A percentile compares a stretch with the other conserved stretches of the same genome.
Evolutionary conservation across 1,140 invertebrate species (phyloP).

Genomic region (Atta colombica): DNA sequence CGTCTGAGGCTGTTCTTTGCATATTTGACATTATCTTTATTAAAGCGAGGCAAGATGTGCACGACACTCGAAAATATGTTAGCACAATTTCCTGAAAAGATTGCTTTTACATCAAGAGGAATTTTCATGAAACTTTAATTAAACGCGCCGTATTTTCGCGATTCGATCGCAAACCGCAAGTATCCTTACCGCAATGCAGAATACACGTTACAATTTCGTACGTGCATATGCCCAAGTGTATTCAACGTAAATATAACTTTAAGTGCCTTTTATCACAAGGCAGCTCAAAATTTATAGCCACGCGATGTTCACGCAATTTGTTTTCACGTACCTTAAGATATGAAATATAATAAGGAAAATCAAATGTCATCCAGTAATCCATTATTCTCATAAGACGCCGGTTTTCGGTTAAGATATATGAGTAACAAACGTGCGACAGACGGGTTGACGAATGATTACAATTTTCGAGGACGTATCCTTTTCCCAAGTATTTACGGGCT

Average conservation of each 20-base stretch:
- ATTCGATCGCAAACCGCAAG: conserved; percentile 24
- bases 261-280: conserved; percentile 17
- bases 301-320: neutral
- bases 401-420: neutral
- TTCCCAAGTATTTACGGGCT: neutral
- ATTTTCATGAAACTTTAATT: conserved; percentile 3
- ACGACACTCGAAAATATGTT: neutral
- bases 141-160: neutral
- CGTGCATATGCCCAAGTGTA: neutral
- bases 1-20: neutral
- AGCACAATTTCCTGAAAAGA: neutral
- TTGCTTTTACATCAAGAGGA: neutral
- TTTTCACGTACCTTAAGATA: neutral
- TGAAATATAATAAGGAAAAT: conserved; percentile 6
- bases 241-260: conserved; percentile 44
- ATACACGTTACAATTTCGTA: neutral
- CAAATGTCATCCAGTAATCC: neutral
- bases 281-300: neutral
- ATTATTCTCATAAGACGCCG: conserved; percentile 7
- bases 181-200: conserved; percentile 70
- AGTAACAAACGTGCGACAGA: neutral
- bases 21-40: neutral
- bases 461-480: neutral
- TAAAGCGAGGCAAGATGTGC: neutral
- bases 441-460: neutral